Conservation (phyloP, 2,113 vertebrate genomes). For the Mustela nigripes region DNA sequence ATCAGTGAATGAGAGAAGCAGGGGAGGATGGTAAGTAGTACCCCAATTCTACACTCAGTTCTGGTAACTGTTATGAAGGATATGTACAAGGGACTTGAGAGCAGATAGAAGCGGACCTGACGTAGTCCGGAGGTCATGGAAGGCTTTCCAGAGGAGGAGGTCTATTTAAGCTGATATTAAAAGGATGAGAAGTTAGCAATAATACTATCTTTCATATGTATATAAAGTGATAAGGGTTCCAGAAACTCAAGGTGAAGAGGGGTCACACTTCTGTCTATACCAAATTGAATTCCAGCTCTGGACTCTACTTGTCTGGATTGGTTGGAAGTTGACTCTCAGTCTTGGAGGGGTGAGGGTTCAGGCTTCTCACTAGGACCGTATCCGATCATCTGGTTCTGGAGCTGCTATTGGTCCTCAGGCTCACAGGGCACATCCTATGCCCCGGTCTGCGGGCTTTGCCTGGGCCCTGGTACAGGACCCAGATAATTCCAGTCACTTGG, state of each 20-base stretch:
- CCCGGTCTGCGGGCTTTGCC: neutral
- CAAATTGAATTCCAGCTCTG: constrained; percentile 24
- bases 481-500: neutral
- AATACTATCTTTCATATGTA: neutral
- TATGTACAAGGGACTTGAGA: neutral
- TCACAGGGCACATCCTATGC: neutral
- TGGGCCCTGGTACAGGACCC: neutral
- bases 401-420: neutral
- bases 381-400: neutral
- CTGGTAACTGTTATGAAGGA: constrained; percentile 40
- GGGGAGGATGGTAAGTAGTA: neutral
- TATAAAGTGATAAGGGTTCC: neutral
- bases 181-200: neutral
- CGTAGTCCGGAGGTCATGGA: neutral
- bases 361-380: neutral
- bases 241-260: constrained; percentile 2
- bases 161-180: constrained; percentile 50
- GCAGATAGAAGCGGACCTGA: neutral
- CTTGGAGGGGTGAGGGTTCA: neutral
- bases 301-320: neutral
- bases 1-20: constrained; percentile 19
- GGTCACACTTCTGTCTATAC: constrained; percentile 24
- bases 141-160: neutral
- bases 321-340: neutral
- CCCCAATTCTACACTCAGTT: constrained; percentile 22